Evolutionary conservation across 2,113 vertebrate genomes (phyloP).

Genomic region (Pluvialis apricaria): DNA sequence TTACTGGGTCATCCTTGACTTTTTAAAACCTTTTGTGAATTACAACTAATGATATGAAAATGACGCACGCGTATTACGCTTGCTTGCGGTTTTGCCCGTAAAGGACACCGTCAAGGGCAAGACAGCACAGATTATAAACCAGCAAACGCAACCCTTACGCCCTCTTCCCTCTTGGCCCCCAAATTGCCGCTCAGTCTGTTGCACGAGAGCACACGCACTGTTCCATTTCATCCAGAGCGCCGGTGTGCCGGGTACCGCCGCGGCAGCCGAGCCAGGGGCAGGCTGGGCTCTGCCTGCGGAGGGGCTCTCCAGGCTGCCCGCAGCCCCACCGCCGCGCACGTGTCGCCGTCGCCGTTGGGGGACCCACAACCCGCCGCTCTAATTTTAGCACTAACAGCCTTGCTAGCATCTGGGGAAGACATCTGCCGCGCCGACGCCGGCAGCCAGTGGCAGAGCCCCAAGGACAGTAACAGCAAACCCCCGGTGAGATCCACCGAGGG

Average conservation of each 20-base stretch:
- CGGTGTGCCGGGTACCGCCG: fast-evolving
- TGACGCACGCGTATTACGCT: neutral
- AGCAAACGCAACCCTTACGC: neutral
- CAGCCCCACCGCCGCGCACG: fast-evolving
- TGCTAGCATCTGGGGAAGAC: neutral
- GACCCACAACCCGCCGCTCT: neutral
- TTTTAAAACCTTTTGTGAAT: neutral
- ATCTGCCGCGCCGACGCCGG: neutral
- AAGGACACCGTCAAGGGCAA: conserved; percentile 6
- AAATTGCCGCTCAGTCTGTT: neutral
- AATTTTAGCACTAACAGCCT: neutral
- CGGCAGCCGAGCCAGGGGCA: neutral
- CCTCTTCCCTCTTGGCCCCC: neutral
- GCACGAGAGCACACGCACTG: neutral
- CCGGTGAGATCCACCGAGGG: neutral
- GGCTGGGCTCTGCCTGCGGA: neutral
- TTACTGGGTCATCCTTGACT: neutral
- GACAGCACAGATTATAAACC: neutral
- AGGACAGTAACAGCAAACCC: neutral
- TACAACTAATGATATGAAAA: neutral
- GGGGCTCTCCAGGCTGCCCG: neutral
- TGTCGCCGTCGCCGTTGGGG: fast-evolving
- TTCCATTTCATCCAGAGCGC: fast-evolving
- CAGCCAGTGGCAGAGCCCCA: conserved; percentile 22
- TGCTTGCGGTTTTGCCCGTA: neutral